Evolutionary conservation across 2,797 vertebrate species (phyloP), one percentile per base, ranked within the genome.

Genomic region (Sebastes wilsoni): DNA sequence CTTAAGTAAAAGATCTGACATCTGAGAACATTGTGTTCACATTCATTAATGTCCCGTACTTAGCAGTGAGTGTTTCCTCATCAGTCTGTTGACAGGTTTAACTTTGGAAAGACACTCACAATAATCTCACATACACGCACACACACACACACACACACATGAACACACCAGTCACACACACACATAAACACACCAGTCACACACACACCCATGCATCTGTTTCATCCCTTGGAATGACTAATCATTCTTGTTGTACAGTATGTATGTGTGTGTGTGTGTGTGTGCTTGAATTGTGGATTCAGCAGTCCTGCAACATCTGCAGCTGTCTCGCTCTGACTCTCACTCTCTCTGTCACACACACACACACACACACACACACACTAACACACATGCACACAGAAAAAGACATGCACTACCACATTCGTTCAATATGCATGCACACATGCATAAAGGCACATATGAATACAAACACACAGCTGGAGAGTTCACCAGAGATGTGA

Each of bases 291-390:
- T n/a, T 80, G 81, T 68, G 52, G 34, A 68, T 70, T 87, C 84
- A 79, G 81, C 77, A 85, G 71, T 75, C 59, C 72, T 75, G 54
- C 75, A 82, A 72, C 84, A 87, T 84, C 77, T 87, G 72, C 84
- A 79, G 72, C 58, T 84, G 79, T 79, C 78, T 68, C 25, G 2
- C 66, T 25, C 34, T 7, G 32, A 59, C 58, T 73, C 27, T 49
- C 8, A 4, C 32, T 60, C 25, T 22, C 49, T 68, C 30, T 66
- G 64, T 56, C 23, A 76, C 42, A 73, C 42, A 36, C 52, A 61
- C 30, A 20, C 46, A 22, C 32, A 56, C 42, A 49, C 46, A 4
- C 46, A 49, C 46, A 8, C 36, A 32, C 27, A 27, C 42, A 49
- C 5, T 6, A 5, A 30, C 28, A 30, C 46, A 49, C 46, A 20